Base-by-base conservation (phyloP, 2,888 invertebrate species). In the Drymonia ruficornis region DNA sequence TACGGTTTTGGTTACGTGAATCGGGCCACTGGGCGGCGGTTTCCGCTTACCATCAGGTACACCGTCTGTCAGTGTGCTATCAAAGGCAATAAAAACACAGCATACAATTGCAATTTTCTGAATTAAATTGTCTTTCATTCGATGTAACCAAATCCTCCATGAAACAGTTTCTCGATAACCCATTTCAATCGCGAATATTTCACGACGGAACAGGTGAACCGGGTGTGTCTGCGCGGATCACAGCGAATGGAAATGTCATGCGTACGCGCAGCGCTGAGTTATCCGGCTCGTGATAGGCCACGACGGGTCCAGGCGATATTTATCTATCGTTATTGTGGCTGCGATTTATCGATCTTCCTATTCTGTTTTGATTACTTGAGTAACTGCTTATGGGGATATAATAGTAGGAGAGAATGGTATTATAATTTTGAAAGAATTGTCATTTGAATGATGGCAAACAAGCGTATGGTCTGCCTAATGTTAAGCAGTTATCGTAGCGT, bases 241-340 rank as follows among this genome's bases (percentile, higher is more conserved):
- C 13, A 34, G 31, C 47, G 16, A 34, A 61, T 71, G 71, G 63
- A 72, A 77, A 77, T 75, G 76, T 71, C 77, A 65, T 72, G 75
- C 71, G 74, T 71, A 70, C 71, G 72, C 77, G 77, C 75, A 67
- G 57, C 62, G 40, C 49, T 70, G 69, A 75, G 63, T 73, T 73
- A 74, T 73, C 57, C 58, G 67, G 23, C 59, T 75, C 74, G 74
- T 75, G 74, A 75, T 75, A 75, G 75, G 74, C 73, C 74, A 74
- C 63, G 63, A 53, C 55, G 61, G 70, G 65, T 61, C 55, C 66
- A 69, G 67, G 61, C 64, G 61, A 63, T 67, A 63, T 67, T 59
- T 70, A 71, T 71, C 59, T 66, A 52, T 38, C 55, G 55, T 56
- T 59, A 60, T 52, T 47, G 47, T 31, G 52, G 65, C 51, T 55